phyloP scores from a whole-genome alignment of 2,797 vertebrate species.

The Scleropages formosus region DNA sequence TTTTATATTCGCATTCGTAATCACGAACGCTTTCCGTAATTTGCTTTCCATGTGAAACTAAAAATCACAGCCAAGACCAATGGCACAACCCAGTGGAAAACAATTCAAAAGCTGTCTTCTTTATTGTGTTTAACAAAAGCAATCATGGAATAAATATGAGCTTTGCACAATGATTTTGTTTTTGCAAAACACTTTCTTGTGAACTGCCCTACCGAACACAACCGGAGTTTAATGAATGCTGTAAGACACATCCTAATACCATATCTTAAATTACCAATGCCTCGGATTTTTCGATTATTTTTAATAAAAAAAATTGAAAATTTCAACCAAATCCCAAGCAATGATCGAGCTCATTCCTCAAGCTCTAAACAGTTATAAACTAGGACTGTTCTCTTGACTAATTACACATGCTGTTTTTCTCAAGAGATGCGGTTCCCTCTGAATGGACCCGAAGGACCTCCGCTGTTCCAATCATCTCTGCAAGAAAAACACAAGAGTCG shows the following conservation, averaged over 20 bases:
- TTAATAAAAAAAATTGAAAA: background rate
- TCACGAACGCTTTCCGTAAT: no score
- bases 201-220: no score
- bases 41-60: background rate
- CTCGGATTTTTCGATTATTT: background rate
- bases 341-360: background rate
- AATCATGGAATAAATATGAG: background rate
- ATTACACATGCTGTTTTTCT: slow-evolving; percentile 6
- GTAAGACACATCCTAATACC: background rate
- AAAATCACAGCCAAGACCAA: no score
- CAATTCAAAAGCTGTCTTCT: no score
- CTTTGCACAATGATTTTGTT: background rate
- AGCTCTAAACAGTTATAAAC: slow-evolving; percentile 1
- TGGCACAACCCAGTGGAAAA: background rate
- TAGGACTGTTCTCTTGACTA: background rate
- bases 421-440: slow-evolving; percentile 10
- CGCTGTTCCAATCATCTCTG: slow-evolving; percentile 63
- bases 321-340: slow-evolving; percentile 1
- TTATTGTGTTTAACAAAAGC: slow-evolving; percentile 6
- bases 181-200: background rate
- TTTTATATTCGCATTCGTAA: no score
- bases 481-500: slow-evolving; percentile 33
- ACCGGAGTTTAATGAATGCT: no score
- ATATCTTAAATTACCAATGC: background rate
- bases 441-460: slow-evolving; percentile 64